Percentiles rank a stretch among this genome's conserved stretches.
These are phyloP conservation scores for Lasioglossum morio DNA, from an alignment of 2,888 invertebrate species.

Conservation along the genomic window DNA sequence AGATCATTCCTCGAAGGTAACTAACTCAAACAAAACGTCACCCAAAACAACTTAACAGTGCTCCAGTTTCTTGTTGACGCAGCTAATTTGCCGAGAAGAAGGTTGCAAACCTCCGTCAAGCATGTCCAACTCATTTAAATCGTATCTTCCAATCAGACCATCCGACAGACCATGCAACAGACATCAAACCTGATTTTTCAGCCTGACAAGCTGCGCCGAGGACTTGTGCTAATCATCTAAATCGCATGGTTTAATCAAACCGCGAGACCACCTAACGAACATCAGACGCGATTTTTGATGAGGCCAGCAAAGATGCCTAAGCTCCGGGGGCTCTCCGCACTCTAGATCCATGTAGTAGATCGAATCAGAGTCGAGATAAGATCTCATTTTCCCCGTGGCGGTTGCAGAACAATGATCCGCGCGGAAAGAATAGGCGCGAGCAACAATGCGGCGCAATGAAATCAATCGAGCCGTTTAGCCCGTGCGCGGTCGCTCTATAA, in stretches of 20 bases:
- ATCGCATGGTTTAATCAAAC: background rate
- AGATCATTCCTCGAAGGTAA: too few relatives aligned
- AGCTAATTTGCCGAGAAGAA: too few relatives aligned
- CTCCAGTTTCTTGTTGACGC: too few relatives aligned
- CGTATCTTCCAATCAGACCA: background rate
- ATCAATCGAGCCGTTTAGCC: background rate
- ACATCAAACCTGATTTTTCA: background rate
- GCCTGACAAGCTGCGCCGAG: background rate
- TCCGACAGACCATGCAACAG: background rate
- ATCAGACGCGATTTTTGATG: background rate
- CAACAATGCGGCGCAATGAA: background rate
- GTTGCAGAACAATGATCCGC: constrained; percentile 2
- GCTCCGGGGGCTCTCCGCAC: background rate
- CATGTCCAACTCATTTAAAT: background rate
- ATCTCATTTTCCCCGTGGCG: background rate
- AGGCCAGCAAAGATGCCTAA: background rate
- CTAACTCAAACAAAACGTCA: too few relatives aligned
- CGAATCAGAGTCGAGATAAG: background rate
- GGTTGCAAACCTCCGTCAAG: background rate
- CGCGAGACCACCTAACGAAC: background rate
- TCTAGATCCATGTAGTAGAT: background rate
- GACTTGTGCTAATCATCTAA: background rate
- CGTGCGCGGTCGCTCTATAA: background rate
- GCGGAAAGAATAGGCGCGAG: background rate
- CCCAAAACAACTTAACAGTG: too few relatives aligned